phyloP scores from a whole-genome alignment of 2,888 invertebrate genomes.

The Pantelozetes paolii region DNA sequence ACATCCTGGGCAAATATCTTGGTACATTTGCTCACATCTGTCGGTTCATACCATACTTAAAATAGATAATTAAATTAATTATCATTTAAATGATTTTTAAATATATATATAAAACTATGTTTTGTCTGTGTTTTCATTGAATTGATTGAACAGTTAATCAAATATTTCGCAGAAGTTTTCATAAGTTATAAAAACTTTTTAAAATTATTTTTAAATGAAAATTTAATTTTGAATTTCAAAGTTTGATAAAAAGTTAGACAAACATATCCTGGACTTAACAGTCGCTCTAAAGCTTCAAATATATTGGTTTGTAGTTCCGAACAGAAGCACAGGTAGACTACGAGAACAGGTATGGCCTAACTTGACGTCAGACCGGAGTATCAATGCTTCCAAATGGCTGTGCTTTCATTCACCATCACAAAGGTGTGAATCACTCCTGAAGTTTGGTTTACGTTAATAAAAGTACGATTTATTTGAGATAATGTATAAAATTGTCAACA shows the following conservation, averaged over 20 bases:
- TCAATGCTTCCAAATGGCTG: conserved; percentile 20
- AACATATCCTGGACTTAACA: not conserved
- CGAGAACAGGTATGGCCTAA: not conserved
- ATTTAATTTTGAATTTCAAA: too few species aligned
- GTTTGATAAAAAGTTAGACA: not conserved
- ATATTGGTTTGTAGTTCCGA: not conserved
- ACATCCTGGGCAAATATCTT: not conserved
- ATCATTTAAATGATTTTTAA: too few species aligned
- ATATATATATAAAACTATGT: too few species aligned
- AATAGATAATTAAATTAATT: too few species aligned
- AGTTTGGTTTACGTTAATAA: not conserved
- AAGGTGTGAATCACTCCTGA: conserved; percentile 10
- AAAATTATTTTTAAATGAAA: too few species aligned
- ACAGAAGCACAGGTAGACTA: not conserved
- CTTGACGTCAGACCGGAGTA: conserved; percentile 20
- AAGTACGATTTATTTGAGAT: too few species aligned
- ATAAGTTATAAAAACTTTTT: too few species aligned
- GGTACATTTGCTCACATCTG: conserved; percentile 9
- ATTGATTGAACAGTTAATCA: too few species aligned
- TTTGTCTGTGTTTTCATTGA: too few species aligned
- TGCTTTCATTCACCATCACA: conserved; percentile 3
- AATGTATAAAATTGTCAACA: too few species aligned
- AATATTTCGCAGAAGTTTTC: too few species aligned
- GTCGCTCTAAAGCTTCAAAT: not conserved
- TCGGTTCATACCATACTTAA: conserved; percentile 42